Base-by-base conservation (phyloP, 2,113 vertebrate species). In the Hippocampus abdominalis region DNA sequence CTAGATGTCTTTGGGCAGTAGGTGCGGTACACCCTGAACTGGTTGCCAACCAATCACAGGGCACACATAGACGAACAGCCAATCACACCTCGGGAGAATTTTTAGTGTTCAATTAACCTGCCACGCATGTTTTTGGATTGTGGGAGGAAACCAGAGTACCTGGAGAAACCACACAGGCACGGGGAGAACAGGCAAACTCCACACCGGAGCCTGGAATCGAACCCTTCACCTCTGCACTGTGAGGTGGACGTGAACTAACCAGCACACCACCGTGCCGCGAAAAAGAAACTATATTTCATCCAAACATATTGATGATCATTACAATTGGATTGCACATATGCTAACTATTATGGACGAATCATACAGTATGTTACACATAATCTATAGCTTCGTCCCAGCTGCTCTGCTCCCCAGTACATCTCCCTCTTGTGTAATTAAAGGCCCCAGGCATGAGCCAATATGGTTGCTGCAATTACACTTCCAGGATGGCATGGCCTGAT, bases 381-480 rank as follows among this genome's bases (percentile, higher is more conserved):
- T 1, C 4, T 15, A 32, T 18, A 16, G 15, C 3, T 32, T 20
- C 32, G 57, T 18, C 57, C 27, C 27, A 32, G 79, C 80, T 83
- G 77, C 79, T 53, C 57, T 67, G 75, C 61, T 74, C 72, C 44
- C 75, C 72, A 44, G 40, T 59, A 63, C 29, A 68, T 78, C 78
- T 73, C 79, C 77, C 63, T 74, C 84, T 77, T 73, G 76, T 74
- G 69, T 88, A 88, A 90, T 90, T 82, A 88, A 81, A 73, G 39
- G 74, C 83, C 78, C 66, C 12, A 15, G 59, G 83, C 85, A 69
- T 70, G 72, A 53, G 76, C 77, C 80, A 79, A 81, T 83, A 81
- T 79, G 73, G 78, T 75, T 72, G 72, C 76, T 81, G 84, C 88
- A 88, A 90, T 92, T 91, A 88, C 72, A 75, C 60, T 71, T 80